Percentiles rank a stretch among this genome's conserved stretches.
Evolutionary conservation across 2,113 vertebrate genomes (phyloP).

Genomic region (Apteryx mantelli): DNA sequence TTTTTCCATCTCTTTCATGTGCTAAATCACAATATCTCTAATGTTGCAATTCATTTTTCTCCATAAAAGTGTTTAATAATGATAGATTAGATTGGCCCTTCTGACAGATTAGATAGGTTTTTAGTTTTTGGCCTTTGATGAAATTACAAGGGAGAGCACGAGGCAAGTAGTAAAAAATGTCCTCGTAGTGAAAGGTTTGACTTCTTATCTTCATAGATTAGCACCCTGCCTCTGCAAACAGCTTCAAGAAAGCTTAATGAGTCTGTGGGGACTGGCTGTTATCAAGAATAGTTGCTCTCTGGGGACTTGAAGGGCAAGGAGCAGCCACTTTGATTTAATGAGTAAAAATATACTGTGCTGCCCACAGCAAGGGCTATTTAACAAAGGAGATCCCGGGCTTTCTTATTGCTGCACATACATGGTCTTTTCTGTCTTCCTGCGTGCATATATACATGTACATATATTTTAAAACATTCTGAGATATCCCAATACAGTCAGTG

Average conservation of each 20-base stretch:
- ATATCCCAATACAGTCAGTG: not conserved
- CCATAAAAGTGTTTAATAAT: slow-evolving; percentile 67
- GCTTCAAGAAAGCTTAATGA: slow-evolving; percentile 54
- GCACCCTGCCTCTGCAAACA: slow-evolving; percentile 54
- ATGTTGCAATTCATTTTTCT: slow-evolving; percentile 63
- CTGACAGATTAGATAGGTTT: slow-evolving; percentile 74
- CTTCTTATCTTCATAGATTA: slow-evolving; percentile 72
- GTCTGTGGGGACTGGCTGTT: slow-evolving; percentile 22
- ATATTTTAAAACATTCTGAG: not conserved
- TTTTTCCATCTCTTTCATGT: slow-evolving; percentile 60
- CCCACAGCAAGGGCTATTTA: slow-evolving; percentile 7
- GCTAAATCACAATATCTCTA: slow-evolving; percentile 61
- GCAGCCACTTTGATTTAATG: slow-evolving; percentile 40
- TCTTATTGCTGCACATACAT: not conserved
- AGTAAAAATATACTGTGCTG: slow-evolving; percentile 22
- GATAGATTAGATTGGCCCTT: slow-evolving; percentile 70
- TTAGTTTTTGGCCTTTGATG: slow-evolving; percentile 67
- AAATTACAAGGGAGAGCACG: slow-evolving; percentile 60
- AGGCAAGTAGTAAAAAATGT: slow-evolving; percentile 47
- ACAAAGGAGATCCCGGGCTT: not conserved
- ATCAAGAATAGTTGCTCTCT: slow-evolving; percentile 8
- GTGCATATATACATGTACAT: too few relatives aligned
- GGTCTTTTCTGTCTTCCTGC: not conserved
- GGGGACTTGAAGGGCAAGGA: slow-evolving; percentile 33
- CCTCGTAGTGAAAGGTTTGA: slow-evolving; percentile 46